Percentiles rank a stretch among this genome's conserved stretches.
These are phyloP conservation scores for Hetaerina americana DNA, from an alignment of 1,140 invertebrate genomes.

Conservation along the genomic window DNA sequence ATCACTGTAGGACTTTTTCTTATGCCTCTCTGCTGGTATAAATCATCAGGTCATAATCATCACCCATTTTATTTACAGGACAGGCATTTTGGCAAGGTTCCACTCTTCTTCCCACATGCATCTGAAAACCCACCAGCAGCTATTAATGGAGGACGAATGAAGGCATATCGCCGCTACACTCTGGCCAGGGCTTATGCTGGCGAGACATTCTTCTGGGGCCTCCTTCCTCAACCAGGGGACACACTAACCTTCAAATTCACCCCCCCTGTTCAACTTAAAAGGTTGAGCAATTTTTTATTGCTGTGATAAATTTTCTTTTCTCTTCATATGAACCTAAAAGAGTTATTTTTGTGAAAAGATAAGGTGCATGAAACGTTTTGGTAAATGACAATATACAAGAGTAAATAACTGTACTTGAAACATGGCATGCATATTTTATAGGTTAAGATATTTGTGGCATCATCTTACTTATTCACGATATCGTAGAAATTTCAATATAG, in stretches of 20 bases:
- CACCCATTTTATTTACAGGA: conserved; percentile 44
- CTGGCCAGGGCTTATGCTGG: conserved; percentile 75
- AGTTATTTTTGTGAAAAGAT: no score
- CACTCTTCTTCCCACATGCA: conserved; percentile 62
- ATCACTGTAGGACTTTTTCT: no score
- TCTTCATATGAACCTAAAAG: no score
- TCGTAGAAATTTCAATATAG: no score
- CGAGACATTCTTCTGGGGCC: conserved; percentile 85
- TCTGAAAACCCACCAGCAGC: conserved; percentile 65
- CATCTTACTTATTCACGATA: no score
- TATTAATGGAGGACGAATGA: conserved; percentile 58
- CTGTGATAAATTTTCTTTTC: no score
- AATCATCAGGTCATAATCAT: conserved; percentile 8
- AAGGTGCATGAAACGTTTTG: background rate
- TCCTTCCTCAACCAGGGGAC: conserved; percentile 72
- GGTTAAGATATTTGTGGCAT: no score
- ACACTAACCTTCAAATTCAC: conserved; percentile 68
- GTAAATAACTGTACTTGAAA: no score
- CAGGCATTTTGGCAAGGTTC: conserved; percentile 81
- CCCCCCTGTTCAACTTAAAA: conserved; percentile 58
- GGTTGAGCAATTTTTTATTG: conserved; percentile 35
- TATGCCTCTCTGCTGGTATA: no score
- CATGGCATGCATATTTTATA: no score
- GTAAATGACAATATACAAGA: background rate
- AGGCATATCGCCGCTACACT: conserved; percentile 71